A percentile compares a stretch with the other conserved stretches of the same genome.
Conservation (phyloP, 2,888 invertebrate species). For the Herminia tarsipennalis region DNA sequence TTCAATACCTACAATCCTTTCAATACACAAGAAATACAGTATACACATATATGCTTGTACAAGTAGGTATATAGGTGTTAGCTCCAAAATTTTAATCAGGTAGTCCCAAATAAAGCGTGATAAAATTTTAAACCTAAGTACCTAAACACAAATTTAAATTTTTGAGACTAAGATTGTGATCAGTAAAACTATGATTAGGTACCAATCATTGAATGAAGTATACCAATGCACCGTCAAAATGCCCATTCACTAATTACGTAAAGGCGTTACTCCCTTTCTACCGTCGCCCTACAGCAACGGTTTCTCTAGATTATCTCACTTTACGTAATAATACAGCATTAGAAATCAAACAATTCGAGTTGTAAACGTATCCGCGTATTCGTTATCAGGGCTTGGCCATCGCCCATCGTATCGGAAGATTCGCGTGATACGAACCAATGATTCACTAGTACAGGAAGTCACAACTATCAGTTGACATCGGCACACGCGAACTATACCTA, state of each 20-base stretch:
- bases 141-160: too few species aligned
- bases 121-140: too few species aligned
- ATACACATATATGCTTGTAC: too few species aligned
- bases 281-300: constrained; percentile 18
- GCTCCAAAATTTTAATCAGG: too few species aligned
- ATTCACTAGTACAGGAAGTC: constrained; percentile 45
- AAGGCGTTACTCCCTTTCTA: constrained; percentile 19
- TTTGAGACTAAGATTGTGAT: too few species aligned
- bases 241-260: constrained; percentile 25
- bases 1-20: too few species aligned
- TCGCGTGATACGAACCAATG: constrained; percentile 49
- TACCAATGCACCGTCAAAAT: background rate
- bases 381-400: constrained; percentile 34
- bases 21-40: too few species aligned
- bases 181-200: too few species aligned
- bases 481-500: constrained; percentile 46
- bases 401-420: constrained; percentile 43
- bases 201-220: too few species aligned
- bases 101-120: too few species aligned
- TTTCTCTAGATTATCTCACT: constrained; percentile 36
- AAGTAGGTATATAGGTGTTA: too few species aligned
- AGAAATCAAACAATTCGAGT: constrained; percentile 40
- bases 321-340: constrained; percentile 40
- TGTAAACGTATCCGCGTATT: constrained; percentile 31
- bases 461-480: constrained; percentile 43